Conservation (phyloP, 2,888 invertebrate species). For the Saturnia pavonia region DNA sequence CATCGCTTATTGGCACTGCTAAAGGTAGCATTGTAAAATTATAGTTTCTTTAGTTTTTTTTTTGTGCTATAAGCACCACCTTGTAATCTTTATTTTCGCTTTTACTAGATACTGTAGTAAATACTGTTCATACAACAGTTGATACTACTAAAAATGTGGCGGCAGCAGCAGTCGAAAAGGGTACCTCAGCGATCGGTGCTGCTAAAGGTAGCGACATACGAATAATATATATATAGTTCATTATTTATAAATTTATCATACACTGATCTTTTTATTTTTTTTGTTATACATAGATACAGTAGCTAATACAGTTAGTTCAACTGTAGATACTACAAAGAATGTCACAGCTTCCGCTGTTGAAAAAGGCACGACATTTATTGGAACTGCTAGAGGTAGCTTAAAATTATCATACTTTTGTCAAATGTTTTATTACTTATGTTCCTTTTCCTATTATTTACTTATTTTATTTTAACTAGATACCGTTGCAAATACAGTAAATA, state of each 20-base stretch:
- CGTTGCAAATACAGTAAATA: constrained; percentile 40
- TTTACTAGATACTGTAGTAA: constrained; percentile 44
- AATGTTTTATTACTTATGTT: background rate
- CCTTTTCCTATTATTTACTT: background rate
- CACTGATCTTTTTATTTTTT: constrained; percentile 16
- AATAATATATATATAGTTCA: background rate
- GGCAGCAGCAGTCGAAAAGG: constrained; percentile 44
- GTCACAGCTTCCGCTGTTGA: constrained; percentile 49
- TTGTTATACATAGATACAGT: constrained; percentile 40
- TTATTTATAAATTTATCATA: background rate
- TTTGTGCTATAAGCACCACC: constrained; percentile 14
- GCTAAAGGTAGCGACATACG: constrained; percentile 39
- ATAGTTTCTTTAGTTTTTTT: constrained; percentile 3
- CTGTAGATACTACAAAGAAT: constrained; percentile 59
- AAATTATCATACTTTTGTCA: constrained; percentile 17
- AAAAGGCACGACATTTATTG: constrained; percentile 44
- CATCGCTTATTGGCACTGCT: constrained; percentile 39
- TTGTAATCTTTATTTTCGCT: constrained; percentile 24
- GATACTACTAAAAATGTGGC: constrained; percentile 53
- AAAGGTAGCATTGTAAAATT: constrained; percentile 39
- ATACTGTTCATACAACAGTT: constrained; percentile 46
- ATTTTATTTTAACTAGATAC: constrained; percentile 39
- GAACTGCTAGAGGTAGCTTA: constrained; percentile 45
- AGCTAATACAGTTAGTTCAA: constrained; percentile 46
- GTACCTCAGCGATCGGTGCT: constrained; percentile 40